Evolutionary conservation across 35 echinoderm and acorn worm genomes (phyloP).

Genomic region (Diadema setosum): DNA sequence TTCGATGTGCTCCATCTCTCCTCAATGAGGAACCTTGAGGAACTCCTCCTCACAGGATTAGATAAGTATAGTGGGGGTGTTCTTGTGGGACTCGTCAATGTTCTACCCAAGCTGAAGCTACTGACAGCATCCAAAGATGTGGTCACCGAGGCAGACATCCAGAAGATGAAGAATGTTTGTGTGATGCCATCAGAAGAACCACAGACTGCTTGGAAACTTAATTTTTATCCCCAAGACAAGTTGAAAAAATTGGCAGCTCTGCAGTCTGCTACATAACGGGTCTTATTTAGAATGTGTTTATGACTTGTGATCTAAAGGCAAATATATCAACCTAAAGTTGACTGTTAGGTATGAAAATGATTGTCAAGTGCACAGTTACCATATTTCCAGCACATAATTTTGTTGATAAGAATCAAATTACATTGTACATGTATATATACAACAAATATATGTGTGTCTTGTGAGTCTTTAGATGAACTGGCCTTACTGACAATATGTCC

Average conservation of each 20-base stretch:
- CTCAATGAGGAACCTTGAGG: neutral
- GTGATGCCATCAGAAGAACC: neutral
- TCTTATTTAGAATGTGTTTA: too few species aligned
- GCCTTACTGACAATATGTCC: too few species aligned
- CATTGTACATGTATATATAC: too few species aligned
- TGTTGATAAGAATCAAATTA: too few species aligned
- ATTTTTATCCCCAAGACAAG: neutral
- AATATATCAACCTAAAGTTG: too few species aligned
- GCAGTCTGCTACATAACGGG: too few species aligned
- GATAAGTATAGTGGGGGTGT: neutral
- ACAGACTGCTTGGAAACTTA: neutral
- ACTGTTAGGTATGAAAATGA: too few species aligned
- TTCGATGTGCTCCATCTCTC: slow-evolving; percentile 16
- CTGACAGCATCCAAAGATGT: neutral
- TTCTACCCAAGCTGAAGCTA: neutral
- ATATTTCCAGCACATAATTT: too few species aligned
- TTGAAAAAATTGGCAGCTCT: neutral
- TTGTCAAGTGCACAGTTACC: too few species aligned
- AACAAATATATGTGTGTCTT: too few species aligned
- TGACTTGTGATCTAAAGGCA: too few species aligned
- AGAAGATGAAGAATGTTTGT: slow-evolving; percentile 1
- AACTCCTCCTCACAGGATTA: neutral
- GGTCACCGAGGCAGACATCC: neutral
- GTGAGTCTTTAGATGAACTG: too few species aligned
- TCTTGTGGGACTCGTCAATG: neutral